Base-by-base conservation (phyloP, 2,888 invertebrate genomes). In the Brenthis ino region DNA sequence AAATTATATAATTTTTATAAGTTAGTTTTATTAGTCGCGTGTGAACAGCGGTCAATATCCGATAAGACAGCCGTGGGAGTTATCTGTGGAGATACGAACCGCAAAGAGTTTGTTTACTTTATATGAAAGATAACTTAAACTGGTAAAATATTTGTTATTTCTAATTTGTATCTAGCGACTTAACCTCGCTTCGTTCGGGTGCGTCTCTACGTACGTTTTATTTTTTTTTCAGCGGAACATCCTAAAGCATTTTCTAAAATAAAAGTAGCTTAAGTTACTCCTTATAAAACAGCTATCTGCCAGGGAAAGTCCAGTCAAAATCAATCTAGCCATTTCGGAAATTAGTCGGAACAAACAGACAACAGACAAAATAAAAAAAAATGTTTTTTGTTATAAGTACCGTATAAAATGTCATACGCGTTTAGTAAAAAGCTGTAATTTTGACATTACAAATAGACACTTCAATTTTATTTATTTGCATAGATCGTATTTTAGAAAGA, bases 21-120 rank as follows among this genome's bases (percentile, higher is more conserved):
- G 53, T 61, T 60, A 63, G n/a, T 43, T 48, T 63, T 50, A 53
- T 51, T 37, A 3, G 48, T 43, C 47, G 60, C 60, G 48, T 72
- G 70, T 74, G 72, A 74, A 68, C 65, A 65, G 60, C 77, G 80
- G 81, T 80, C 79, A 82, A 77, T 75, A 79, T 70, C 76, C 81
- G 83, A 83, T 83, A 83, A 79, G 68, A 24, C 61, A 54, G 69
- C 73, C 57, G 56, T 60, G 60, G 60, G 53, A 74, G 78, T 79
- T 82, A 81, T 82, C 82, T 76, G 65, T 66, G 47, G 67, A 65
- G 75, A 71, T 70, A 75, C 70, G 75, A 74, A 74, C 74, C 60
- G 68, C 57, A 69, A 66, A 71, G 65, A 74, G 71, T 70, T 72
- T 69, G 67, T 72, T 74, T 74, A 72, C 69, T 55, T 58, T 58